phyloP scores from a whole-genome alignment of 1,140 invertebrate genomes.

The Aphis gossypii region DNA sequence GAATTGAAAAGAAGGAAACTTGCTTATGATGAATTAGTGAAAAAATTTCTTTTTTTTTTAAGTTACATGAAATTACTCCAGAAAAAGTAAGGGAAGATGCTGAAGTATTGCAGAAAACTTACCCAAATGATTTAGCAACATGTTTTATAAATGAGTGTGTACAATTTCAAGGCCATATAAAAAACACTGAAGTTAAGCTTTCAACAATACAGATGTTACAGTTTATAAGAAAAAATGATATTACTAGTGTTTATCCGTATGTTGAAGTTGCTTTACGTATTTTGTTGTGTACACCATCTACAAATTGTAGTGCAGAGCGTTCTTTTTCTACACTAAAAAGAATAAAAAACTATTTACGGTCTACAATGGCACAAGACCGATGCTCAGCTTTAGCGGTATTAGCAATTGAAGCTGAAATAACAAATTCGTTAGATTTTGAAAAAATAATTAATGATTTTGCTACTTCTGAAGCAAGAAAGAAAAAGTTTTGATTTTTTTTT shows the following conservation, averaged over 20 bases:
- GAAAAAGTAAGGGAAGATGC: neutral
- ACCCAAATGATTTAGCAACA: slow-evolving; percentile 9
- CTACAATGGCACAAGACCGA: slow-evolving; percentile 17
- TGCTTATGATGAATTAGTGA: neutral
- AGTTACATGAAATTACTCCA: neutral
- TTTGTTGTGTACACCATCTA: neutral
- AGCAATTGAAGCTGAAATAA: slow-evolving; percentile 24
- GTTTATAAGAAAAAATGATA: neutral
- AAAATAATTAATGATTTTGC: neutral
- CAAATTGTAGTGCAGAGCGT: slow-evolving; percentile 27
- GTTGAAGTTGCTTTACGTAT: slow-evolving; percentile 12
- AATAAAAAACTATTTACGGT: neutral
- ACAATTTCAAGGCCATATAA: neutral
- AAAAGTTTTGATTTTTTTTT: no score
- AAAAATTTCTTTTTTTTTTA: slow-evolving; percentile 27
- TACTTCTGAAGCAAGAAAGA: neutral
- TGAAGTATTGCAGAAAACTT: slow-evolving; percentile 16
- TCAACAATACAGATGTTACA: neutral
- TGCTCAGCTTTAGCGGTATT: neutral
- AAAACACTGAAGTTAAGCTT: slow-evolving; percentile 9
- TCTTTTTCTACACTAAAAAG: neutral
- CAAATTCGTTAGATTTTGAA: neutral
- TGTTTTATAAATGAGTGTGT: slow-evolving; percentile 8
- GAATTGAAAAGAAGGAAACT: neutral
- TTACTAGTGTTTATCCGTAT: neutral